Percentiles rank a stretch among this genome's conserved stretches.
These are phyloP conservation scores for Sipha maydis DNA, from an alignment of 2,888 invertebrate genomes.

Conservation along the genomic window DNA sequence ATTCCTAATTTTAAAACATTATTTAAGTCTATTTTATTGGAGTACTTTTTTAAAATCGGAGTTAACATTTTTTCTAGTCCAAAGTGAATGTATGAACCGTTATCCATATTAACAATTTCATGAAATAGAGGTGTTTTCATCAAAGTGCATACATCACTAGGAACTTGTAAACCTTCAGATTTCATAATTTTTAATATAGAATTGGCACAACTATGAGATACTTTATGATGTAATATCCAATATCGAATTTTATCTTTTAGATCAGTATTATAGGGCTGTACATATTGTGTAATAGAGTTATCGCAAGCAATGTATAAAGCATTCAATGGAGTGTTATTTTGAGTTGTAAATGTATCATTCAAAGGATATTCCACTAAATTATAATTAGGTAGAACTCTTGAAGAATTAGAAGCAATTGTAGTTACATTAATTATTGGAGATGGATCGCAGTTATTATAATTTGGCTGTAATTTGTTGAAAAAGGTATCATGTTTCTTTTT, in stretches of 20 bases:
- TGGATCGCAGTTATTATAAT: neutral
- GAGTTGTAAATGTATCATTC: no score
- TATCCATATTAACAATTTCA: neutral
- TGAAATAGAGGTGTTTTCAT: slow-evolving; percentile 18
- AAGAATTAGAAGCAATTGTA: no score
- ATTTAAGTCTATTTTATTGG: no score
- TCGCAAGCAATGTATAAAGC: no score
- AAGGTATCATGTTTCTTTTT: neutral
- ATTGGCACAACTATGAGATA: slow-evolving; percentile 12
- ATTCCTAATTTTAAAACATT: no score
- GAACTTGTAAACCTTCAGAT: slow-evolving; percentile 6
- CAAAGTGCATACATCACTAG: neutral
- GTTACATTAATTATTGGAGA: no score
- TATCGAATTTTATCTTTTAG: slow-evolving; percentile 16
- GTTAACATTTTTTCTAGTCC: neutral
- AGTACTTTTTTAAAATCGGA: no score
- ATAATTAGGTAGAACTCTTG: no score
- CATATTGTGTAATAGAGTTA: no score
- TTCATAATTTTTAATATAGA: slow-evolving; percentile 15
- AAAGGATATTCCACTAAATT: no score
- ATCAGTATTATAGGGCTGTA: neutral
- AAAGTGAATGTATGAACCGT: slow-evolving; percentile 8
- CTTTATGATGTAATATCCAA: slow-evolving; percentile 8
- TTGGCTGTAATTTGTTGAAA: neutral
- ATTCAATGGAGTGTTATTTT: no score